Evolutionary conservation across 2,797 vertebrate genomes (phyloP).

Genomic region (Petrocephalus schoutedeni): DNA sequence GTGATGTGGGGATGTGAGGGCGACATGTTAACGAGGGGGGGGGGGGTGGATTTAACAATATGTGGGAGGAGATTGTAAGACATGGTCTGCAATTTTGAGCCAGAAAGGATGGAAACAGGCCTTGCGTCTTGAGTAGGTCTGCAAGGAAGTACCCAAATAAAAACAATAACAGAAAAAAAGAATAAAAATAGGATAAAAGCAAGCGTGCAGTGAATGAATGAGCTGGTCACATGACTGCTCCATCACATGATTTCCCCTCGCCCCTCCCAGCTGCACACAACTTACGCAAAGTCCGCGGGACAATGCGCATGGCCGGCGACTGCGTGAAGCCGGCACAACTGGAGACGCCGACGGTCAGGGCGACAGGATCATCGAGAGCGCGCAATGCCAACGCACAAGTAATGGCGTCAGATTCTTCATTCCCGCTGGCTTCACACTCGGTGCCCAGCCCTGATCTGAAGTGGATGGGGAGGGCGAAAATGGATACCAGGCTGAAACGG

Average conservation of each 20-base stretch:
- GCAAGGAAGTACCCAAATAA: background rate
- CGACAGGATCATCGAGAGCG: conserved; percentile 41
- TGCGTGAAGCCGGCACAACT: conserved; percentile 30
- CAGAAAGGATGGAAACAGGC: background rate
- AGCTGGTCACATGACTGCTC: background rate
- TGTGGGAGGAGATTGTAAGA: background rate
- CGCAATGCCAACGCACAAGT: conserved; percentile 57
- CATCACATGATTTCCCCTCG: background rate
- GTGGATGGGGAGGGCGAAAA: background rate
- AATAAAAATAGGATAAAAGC: background rate
- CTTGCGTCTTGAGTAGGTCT: background rate
- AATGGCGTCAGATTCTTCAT: conserved; percentile 41
- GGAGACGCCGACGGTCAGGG: conserved; percentile 56
- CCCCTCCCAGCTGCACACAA: background rate
- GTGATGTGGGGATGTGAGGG: background rate
- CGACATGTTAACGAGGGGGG: background rate
- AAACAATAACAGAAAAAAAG: background rate
- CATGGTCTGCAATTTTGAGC: background rate
- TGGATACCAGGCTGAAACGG: background rate
- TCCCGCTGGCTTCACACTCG: conserved; percentile 29
- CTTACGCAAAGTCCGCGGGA: conserved; percentile 67
- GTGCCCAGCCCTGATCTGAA: conserved; percentile 50
- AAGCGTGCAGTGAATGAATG: background rate
- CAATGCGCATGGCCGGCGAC: conserved; percentile 55
- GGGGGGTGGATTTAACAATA: background rate